phyloP scores from a whole-genome alignment of 2,797 vertebrate species.

The Etheostoma perlongum region DNA sequence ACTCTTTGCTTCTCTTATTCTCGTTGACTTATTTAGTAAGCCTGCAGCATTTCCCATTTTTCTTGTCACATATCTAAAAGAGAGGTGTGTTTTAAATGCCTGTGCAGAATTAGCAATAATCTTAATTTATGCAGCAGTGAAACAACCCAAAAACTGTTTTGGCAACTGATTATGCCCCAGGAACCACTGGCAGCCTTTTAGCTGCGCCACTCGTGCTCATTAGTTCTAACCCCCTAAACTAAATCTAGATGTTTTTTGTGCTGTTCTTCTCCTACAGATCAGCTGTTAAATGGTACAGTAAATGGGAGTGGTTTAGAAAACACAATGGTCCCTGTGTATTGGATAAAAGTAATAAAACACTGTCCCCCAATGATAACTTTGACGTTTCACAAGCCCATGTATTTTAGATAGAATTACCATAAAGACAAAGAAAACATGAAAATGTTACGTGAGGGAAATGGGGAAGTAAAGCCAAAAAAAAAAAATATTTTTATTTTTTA shows the following conservation, averaged over 20 bases:
- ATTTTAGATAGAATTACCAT: slow-evolving; percentile 27
- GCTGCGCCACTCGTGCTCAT: slow-evolving; percentile 6
- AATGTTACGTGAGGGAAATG: neutral
- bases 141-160: slow-evolving; percentile 25
- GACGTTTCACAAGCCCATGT: neutral
- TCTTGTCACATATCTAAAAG: neutral
- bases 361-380: slow-evolving; percentile 1
- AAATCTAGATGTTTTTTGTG: slow-evolving; percentile 7
- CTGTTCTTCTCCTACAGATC: neutral
- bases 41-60: neutral
- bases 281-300: slow-evolving; percentile 3
- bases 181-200: slow-evolving; percentile 20
- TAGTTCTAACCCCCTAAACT: slow-evolving; percentile 5
- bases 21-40: neutral
- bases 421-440: slow-evolving; percentile 6
- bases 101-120: neutral
- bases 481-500: neutral
- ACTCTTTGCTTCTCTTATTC: neutral
- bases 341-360: slow-evolving; percentile 9
- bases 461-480: neutral
- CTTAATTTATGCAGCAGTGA: slow-evolving; percentile 19
- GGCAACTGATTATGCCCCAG: neutral
- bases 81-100: neutral
- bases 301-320: slow-evolving; percentile 4
- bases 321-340: neutral